phyloP scores from a whole-genome alignment of 2,888 invertebrate species.

The Drosophila rellima region DNA sequence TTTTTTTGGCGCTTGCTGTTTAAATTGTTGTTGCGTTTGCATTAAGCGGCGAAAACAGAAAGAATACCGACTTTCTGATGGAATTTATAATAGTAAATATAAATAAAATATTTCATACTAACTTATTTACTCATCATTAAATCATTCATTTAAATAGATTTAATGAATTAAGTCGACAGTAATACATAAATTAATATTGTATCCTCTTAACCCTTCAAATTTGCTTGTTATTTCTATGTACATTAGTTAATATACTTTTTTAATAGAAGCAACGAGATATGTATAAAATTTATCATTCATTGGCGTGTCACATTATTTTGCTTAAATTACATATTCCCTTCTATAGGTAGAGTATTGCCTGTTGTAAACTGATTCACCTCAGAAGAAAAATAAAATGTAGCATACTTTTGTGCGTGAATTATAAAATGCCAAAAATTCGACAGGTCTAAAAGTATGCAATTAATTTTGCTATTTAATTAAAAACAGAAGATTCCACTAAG shows the following conservation, averaged over 20 bases:
- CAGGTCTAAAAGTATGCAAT: not conserved
- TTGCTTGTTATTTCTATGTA: too few relatives aligned
- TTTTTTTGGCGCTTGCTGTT: not conserved
- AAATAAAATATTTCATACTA: not conserved
- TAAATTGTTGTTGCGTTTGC: conserved; percentile 8
- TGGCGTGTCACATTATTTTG: not conserved
- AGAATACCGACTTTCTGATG: not conserved
- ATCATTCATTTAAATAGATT: not conserved
- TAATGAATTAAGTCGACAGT: not conserved
- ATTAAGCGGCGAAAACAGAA: not conserved
- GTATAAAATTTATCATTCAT: not conserved
- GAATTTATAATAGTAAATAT: conserved; percentile 22
- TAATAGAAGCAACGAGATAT: too few relatives aligned
- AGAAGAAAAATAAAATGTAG: not conserved
- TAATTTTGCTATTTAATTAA: too few relatives aligned
- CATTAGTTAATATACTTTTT: too few relatives aligned
- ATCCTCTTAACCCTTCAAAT: not conserved
- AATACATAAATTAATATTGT: not conserved
- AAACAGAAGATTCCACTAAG: too few relatives aligned
- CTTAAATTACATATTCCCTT: not conserved
- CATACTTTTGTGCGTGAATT: not conserved
- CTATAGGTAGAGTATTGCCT: not conserved
- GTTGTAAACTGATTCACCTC: not conserved
- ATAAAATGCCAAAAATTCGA: not conserved
- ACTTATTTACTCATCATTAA: not conserved